These are phyloP conservation scores for Lepus americanus DNA, from an alignment of 2,113 vertebrate genomes.

Conservation along the genomic window DNA sequence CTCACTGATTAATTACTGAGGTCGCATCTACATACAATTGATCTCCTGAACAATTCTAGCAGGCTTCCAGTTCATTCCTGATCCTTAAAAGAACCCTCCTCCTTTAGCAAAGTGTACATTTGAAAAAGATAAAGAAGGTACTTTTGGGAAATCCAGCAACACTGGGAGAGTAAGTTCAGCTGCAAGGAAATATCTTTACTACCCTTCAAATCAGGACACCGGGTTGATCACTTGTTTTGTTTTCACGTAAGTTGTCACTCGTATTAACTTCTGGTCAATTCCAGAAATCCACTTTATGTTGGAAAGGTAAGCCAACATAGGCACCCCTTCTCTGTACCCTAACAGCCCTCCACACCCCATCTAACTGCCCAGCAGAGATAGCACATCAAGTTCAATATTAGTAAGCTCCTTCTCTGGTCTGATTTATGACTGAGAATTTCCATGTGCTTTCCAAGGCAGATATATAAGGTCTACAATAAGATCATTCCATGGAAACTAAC, in stretches of 20 bases:
- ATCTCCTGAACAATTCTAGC: slow-evolving; percentile 59
- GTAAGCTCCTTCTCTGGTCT: slow-evolving; percentile 53
- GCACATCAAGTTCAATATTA: slow-evolving; percentile 42
- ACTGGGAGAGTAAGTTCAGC: background rate
- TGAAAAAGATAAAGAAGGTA: background rate
- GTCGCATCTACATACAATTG: slow-evolving; percentile 58
- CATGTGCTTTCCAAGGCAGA: slow-evolving; percentile 44
- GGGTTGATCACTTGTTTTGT: slow-evolving; percentile 4
- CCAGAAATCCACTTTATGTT: slow-evolving; percentile 48
- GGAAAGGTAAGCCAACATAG: slow-evolving; percentile 47
- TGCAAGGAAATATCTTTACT: background rate
- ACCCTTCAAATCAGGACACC: slow-evolving; percentile 10
- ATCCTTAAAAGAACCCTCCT: slow-evolving; percentile 46
- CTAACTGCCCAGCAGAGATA: background rate
- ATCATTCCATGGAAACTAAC: slow-evolving; percentile 78
- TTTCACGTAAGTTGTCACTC: background rate
- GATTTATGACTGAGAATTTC: slow-evolving; percentile 48
- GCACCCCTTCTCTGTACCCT: slow-evolving; percentile 1
- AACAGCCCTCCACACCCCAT: background rate
- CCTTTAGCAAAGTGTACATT: slow-evolving; percentile 46
- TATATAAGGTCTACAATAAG: slow-evolving; percentile 15
- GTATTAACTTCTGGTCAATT: slow-evolving; percentile 51
- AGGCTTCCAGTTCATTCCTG: slow-evolving; percentile 61
- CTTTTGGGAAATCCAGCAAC: slow-evolving; percentile 42
- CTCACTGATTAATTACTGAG: slow-evolving; percentile 77